These are phyloP conservation scores for Helostoma temminkii DNA, from an alignment of 2,797 vertebrate species.

Conservation along the genomic window DNA sequence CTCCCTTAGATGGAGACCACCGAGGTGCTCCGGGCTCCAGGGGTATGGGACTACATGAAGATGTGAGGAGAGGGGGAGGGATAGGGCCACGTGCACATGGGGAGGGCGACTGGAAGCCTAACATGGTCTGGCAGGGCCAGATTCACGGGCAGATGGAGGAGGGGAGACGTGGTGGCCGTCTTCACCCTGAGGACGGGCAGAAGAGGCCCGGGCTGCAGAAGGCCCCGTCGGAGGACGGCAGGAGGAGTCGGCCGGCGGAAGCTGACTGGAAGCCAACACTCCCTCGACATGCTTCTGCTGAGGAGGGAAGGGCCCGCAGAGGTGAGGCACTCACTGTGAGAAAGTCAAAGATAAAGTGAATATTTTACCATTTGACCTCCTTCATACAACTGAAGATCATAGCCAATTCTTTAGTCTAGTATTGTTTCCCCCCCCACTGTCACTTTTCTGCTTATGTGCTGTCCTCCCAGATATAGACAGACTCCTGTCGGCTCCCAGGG, in stretches of 20 bases:
- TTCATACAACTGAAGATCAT: constrained; percentile 27
- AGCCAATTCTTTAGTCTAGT: constrained; percentile 17
- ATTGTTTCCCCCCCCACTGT: constrained; percentile 32
- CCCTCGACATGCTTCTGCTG: constrained; percentile 83
- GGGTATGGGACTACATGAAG: constrained; percentile 81
- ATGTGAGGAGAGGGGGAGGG: constrained; percentile 82
- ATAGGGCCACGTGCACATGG: constrained; percentile 74
- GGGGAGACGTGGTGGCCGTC: constrained; percentile 72
- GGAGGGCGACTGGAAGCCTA: constrained; percentile 85
- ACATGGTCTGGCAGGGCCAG: constrained; percentile 80
- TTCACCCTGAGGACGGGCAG: constrained; percentile 75
- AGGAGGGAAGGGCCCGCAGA: constrained; percentile 83
- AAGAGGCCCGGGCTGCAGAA: constrained; percentile 84
- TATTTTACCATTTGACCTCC: constrained; percentile 37
- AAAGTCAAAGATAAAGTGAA: constrained; percentile 2
- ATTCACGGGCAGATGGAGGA: constrained; percentile 74
- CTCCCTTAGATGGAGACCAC: constrained; percentile 83
- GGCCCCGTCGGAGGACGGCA: constrained; percentile 84
- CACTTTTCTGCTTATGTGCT: constrained; percentile 55
- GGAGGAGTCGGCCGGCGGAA: constrained; percentile 78
- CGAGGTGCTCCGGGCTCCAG: constrained; percentile 72
- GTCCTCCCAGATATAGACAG: constrained; percentile 79
- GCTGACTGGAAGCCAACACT: constrained; percentile 84
- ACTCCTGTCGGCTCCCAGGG: constrained; percentile 74
- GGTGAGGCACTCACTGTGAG: constrained; percentile 68